Conservation (phyloP, 2,797 vertebrate species). For the Peromyscus nudipes region DNA sequence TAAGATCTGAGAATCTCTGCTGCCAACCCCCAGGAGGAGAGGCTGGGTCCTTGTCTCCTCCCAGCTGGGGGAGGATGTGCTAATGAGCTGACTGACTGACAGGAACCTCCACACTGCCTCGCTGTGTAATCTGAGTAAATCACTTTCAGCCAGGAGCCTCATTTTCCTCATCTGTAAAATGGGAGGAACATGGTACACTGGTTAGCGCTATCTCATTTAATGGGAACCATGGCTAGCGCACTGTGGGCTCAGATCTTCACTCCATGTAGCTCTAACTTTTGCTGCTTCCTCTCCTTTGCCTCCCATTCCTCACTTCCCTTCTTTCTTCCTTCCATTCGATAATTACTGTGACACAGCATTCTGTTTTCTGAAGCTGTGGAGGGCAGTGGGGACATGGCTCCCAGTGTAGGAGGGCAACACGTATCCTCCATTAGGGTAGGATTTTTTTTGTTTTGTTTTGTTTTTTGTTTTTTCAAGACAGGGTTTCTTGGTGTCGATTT, state of each 20-base stretch:
- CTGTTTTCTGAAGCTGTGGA: neutral
- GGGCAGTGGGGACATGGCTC: neutral
- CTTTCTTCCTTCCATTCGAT: neutral
- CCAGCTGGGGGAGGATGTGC: accelerated
- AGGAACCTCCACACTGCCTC: neutral
- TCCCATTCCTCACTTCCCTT: neutral
- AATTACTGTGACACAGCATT: accelerated
- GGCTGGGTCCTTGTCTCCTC: neutral
- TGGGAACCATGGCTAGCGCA: accelerated
- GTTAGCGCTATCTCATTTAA: neutral
- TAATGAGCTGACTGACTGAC: neutral
- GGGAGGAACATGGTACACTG: neutral
- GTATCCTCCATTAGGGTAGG: neutral
- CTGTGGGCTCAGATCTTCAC: neutral
- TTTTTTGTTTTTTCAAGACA: too few relatives aligned
- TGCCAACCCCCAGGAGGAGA: accelerated
- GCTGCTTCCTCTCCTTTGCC: neutral
- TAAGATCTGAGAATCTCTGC: neutral
- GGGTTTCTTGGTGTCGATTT: too few relatives aligned
- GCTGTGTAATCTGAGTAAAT: neutral
- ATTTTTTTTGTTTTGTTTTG: too few relatives aligned
- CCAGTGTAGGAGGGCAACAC: neutral
- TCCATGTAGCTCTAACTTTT: accelerated
- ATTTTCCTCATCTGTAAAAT: neutral
- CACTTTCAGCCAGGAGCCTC: neutral